phyloP scores from a whole-genome alignment of 2,888 invertebrate species.

The Oligia fasciuncula region DNA sequence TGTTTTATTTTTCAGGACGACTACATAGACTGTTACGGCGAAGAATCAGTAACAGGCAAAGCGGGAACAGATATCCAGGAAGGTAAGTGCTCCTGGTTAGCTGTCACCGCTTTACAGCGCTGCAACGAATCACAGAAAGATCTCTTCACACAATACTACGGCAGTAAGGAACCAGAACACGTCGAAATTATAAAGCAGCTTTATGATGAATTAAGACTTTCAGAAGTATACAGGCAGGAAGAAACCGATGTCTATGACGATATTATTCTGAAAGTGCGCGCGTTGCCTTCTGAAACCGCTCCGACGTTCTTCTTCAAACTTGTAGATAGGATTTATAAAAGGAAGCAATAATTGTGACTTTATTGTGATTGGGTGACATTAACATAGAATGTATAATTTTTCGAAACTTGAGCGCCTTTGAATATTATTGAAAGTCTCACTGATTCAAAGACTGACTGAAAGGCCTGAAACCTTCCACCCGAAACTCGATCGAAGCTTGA shows the following conservation, averaged over 20 bases:
- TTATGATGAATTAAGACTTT: constrained; percentile 91
- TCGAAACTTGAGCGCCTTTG: constrained; percentile 1
- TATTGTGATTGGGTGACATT: constrained; percentile 1
- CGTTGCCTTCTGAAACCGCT: constrained; percentile 91
- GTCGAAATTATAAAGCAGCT: constrained; percentile 84
- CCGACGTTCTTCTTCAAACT: constrained; percentile 94
- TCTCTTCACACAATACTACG: constrained; percentile 93
- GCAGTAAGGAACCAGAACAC: constrained; percentile 91
- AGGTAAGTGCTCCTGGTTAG: constrained; percentile 98
- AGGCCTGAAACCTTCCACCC: neutral
- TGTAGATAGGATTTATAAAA: constrained; percentile 92
- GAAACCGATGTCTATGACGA: constrained; percentile 93
- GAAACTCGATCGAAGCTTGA: constrained; percentile 5
- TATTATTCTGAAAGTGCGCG: constrained; percentile 92
- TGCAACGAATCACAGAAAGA: constrained; percentile 92
- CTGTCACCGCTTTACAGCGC: constrained; percentile 91
- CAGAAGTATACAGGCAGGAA: constrained; percentile 92
- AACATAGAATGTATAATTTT: neutral
- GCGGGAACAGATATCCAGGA: constrained; percentile 88
- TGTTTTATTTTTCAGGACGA: constrained; percentile 91
- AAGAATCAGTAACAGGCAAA: constrained; percentile 82
- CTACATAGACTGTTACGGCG: constrained; percentile 96
- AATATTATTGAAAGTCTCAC: neutral
- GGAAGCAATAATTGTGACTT: constrained; percentile 68
- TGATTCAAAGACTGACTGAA: constrained; percentile 3